A percentile compares a stretch with the other conserved stretches of the same genome.
Conservation (phyloP, 30 jellyfish, hydroid and myxozoan genomes). For the Pelagia noctiluca region DNA sequence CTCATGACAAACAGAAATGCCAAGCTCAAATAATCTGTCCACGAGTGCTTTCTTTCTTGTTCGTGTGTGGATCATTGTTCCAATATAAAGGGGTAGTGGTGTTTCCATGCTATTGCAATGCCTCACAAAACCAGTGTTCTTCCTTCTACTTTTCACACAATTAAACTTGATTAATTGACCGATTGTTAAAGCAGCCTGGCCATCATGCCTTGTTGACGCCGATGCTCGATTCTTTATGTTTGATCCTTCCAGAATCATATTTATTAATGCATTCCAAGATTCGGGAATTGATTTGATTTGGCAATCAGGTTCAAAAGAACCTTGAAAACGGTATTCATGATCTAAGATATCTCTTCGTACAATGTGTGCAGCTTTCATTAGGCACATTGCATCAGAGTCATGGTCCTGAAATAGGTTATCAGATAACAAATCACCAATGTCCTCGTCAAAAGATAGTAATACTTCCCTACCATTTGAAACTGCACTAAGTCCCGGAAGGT, state of each 20-base stretch:
- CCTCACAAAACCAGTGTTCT: neutral
- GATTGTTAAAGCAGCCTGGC: conserved; percentile 58
- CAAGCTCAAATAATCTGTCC: conserved; percentile 28
- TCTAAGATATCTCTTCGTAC: no score
- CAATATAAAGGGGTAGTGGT: conserved; percentile 22
- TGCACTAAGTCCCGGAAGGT: conserved; percentile 6
- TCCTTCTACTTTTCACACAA: neutral
- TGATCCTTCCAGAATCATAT: no score
- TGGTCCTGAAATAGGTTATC: conserved; percentile 13
- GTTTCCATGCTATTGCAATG: neutral
- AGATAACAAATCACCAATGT: conserved; percentile 14
- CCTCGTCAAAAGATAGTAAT: conserved; percentile 22
- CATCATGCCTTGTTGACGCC: conserved; percentile 18
- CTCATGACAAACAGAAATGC: conserved; percentile 56
- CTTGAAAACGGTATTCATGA: no score
- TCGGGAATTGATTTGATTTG: no score
- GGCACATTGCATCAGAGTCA: conserved; percentile 36
- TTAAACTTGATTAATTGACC: conserved; percentile 41
- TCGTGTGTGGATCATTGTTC: conserved; percentile 35
- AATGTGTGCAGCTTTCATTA: conserved; percentile 32
- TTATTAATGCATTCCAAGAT: no score
- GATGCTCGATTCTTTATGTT: no score
- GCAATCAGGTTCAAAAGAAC: no score
- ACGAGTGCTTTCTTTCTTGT: conserved; percentile 37
- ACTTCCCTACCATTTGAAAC: conserved; percentile 42